These are phyloP conservation scores for Lindbergichthys nudifrons DNA, from an alignment of 2,797 vertebrate species.

Conservation along the genomic window DNA sequence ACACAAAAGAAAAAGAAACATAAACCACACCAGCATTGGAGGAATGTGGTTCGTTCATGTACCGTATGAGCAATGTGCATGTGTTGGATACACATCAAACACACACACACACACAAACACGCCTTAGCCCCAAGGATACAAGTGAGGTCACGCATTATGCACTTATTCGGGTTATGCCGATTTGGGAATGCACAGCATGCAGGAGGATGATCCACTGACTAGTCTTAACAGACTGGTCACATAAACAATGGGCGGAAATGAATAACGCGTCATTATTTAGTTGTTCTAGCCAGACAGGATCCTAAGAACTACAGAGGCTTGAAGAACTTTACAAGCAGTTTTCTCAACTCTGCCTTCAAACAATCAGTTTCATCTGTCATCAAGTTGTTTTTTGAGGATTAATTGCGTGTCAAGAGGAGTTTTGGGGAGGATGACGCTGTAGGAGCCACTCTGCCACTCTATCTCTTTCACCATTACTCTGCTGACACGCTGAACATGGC, in stretches of 20 bases:
- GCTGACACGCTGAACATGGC: slow-evolving; percentile 70
- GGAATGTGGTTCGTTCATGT: slow-evolving; percentile 37
- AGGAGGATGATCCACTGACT: slow-evolving; percentile 46
- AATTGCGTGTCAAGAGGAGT: slow-evolving; percentile 25
- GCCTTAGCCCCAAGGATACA: slow-evolving; percentile 68
- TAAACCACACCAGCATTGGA: slow-evolving; percentile 11
- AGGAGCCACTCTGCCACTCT: slow-evolving; percentile 43
- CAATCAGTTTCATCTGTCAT: slow-evolving; percentile 16
- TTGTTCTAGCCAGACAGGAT: slow-evolving; percentile 33
- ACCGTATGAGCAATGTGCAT: slow-evolving; percentile 45
- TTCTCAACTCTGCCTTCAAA: slow-evolving; percentile 17
- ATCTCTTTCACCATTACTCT: slow-evolving; percentile 69
- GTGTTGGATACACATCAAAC: slow-evolving; percentile 71
- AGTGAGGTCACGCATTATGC: slow-evolving; percentile 52
- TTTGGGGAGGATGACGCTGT: slow-evolving; percentile 41
- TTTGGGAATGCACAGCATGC: slow-evolving; percentile 58
- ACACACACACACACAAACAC: slow-evolving; percentile 19
- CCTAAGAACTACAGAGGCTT: neutral
- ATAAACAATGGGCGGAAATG: slow-evolving; percentile 26
- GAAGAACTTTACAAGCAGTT: slow-evolving; percentile 17
- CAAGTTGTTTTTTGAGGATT: slow-evolving; percentile 26
- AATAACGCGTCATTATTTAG: slow-evolving; percentile 14
- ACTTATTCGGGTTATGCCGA: slow-evolving; percentile 61
- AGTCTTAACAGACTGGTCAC: slow-evolving; percentile 49
- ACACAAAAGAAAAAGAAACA: slow-evolving; percentile 14